Conservation (phyloP, 2,113 vertebrate genomes). For the Megaptera novaeangliae region DNA sequence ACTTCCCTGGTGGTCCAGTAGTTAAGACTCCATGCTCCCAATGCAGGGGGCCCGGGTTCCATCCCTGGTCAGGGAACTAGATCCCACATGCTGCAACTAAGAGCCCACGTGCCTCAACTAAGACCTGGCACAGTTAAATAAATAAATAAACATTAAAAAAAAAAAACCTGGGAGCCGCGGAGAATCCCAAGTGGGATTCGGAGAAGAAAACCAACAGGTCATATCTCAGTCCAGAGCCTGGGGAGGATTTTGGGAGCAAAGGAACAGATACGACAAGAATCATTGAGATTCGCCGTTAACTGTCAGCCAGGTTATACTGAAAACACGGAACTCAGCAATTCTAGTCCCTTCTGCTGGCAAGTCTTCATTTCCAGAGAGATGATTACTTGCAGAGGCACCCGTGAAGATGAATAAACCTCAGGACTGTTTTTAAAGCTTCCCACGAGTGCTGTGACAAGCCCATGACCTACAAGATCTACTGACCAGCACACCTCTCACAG, state of each 20-base stretch:
- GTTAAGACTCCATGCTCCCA: too few species aligned
- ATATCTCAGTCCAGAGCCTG: background rate
- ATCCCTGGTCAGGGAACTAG: too few species aligned
- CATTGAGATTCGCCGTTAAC: background rate
- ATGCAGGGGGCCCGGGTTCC: too few species aligned
- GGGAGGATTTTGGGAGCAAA: background rate
- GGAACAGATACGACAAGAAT: background rate
- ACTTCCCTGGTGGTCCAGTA: too few species aligned
- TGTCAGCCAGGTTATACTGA: background rate
- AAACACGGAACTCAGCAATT: background rate
- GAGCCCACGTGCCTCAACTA: too few species aligned
- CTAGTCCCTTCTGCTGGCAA: background rate
- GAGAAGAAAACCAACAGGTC: background rate
- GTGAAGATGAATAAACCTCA: background rate
- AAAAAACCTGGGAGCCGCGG: background rate
- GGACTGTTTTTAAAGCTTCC: background rate
- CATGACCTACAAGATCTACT: background rate
- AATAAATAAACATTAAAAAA: too few species aligned
- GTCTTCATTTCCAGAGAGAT: background rate
- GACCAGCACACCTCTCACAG: fast-evolving
- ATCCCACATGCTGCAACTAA: too few species aligned
- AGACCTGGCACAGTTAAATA: too few species aligned
- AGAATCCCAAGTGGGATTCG: background rate
- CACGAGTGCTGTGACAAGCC: background rate
- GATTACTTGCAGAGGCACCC: background rate